Conservation (phyloP, 2,888 invertebrate species). For the Nasonia oneida region DNA sequence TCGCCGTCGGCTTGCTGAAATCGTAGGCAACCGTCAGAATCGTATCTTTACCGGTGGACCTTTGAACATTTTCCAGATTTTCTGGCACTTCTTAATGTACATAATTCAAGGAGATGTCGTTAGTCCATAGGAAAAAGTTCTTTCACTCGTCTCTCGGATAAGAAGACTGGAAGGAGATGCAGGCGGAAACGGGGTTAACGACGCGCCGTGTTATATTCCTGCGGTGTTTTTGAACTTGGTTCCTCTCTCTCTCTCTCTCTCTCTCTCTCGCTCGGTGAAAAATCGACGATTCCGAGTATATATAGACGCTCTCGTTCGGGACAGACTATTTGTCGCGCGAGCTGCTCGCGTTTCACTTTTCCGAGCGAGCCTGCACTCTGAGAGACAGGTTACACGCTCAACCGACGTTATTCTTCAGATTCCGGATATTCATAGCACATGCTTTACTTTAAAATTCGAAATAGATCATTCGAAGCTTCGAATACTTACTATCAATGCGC, state of each 20-base stretch:
- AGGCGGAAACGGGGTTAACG: slow-evolving; percentile 35
- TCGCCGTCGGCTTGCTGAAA: slow-evolving; percentile 98
- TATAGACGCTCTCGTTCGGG: neutral
- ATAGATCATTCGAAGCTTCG: neutral
- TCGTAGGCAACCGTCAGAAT: slow-evolving; percentile 75
- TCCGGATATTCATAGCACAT: neutral
- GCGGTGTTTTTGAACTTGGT: slow-evolving; percentile 40
- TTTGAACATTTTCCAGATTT: neutral
- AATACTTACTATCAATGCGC: neutral
- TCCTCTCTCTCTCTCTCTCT: no score
- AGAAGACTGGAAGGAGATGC: neutral
- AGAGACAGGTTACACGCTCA: neutral
- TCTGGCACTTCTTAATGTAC: neutral
- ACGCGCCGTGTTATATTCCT: neutral
- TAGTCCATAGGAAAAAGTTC: neutral
- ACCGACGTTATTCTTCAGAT: neutral
- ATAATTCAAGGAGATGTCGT: neutral
- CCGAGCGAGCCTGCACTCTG: neutral
- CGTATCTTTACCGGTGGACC: slow-evolving; percentile 29
- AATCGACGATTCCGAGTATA: slow-evolving; percentile 25
- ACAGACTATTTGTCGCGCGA: slow-evolving; percentile 16
- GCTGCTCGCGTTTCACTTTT: slow-evolving; percentile 39
- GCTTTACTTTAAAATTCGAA: neutral
- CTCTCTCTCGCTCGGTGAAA: neutral
- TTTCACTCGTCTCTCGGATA: neutral